Base-by-base conservation (phyloP, 2,888 invertebrate species). In the Drosophila meridionalis region DNA sequence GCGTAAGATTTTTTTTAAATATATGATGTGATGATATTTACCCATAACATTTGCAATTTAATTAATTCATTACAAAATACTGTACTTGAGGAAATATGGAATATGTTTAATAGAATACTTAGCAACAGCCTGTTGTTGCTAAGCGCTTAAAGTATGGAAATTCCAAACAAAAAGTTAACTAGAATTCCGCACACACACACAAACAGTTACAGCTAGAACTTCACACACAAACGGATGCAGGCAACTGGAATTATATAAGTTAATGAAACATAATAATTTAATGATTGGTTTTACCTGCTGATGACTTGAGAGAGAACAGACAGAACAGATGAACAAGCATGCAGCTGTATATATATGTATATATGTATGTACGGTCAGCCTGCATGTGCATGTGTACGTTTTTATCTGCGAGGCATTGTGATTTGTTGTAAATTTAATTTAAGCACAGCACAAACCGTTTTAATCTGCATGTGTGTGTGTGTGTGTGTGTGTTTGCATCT, bases 381-480 rank as follows among this genome's bases (percentile, higher is more conserved):
- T 34, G 42, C n/a, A 42, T 20, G 20, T 36, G 45, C 45, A 45
- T 34, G 48, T 69, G 69, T 57, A 9, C 34, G 48, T 36, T 36
- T 58, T 9, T 9, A 8, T 45, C 9, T 45, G 12, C 43, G 5
- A 36, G 40, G 14, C 47, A 59, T 36, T 48, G 52, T 60, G 45
- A 28, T 59, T 28, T 55, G 60, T 48, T 64, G 82, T 81, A 61
- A 68, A 78, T 70, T 74, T 71, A 40, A 76, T 59, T 78, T 53
- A 75, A 63, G 6, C 34, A 4, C 52, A 20, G 20, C 34, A 9
- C 32, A 50, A 34, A n/a, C 32, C 34, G 32, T 11, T 52, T 2
- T 2, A 12, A 40, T 20, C 20, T 9, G 9, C 9, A 3, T 3
- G n/a, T 34, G 2, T 20, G 2, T 9, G n/a, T 34, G 11, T 36